A percentile compares a stretch with the other conserved stretches of the same genome.
These are phyloP conservation scores for Sisyra terminalis DNA, from an alignment of 2,888 invertebrate genomes.

Conservation along the genomic window DNA sequence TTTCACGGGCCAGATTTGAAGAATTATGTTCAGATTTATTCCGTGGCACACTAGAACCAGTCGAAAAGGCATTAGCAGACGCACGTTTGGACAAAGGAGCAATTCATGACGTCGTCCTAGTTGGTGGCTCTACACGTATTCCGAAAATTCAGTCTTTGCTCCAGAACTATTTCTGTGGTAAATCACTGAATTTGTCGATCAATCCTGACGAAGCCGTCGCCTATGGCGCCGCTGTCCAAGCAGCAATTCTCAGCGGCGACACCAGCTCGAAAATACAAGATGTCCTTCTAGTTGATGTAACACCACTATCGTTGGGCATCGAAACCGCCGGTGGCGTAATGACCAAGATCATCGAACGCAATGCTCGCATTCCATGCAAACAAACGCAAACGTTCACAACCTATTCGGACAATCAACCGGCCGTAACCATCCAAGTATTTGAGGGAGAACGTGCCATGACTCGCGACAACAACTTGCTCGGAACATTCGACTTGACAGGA, in stretches of 20 bases:
- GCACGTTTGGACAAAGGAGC: slow-evolving; percentile 70
- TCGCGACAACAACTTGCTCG: slow-evolving; percentile 73
- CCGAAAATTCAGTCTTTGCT: slow-evolving; percentile 82
- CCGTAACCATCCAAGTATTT: slow-evolving; percentile 72
- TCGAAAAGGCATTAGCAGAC: slow-evolving; percentile 66
- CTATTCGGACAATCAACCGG: slow-evolving; percentile 82
- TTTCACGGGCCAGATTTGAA: slow-evolving; percentile 74
- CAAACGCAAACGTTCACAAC: slow-evolving; percentile 74
- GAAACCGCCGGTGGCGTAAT: slow-evolving; percentile 76
- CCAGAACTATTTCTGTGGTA: slow-evolving; percentile 61
- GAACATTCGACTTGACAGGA: slow-evolving; percentile 65
- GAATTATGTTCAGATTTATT: slow-evolving; percentile 79
- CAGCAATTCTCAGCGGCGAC: slow-evolving; percentile 69
- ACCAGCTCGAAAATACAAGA: slow-evolving; percentile 58
- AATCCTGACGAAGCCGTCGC: slow-evolving; percentile 90
- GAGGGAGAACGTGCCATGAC: slow-evolving; percentile 85
- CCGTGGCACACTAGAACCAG: slow-evolving; percentile 59
- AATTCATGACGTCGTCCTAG: slow-evolving; percentile 67
- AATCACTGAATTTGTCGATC: slow-evolving; percentile 76
- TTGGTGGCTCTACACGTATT: slow-evolving; percentile 84
- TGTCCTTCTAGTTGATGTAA: slow-evolving; percentile 66
- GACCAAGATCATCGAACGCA: slow-evolving; percentile 72
- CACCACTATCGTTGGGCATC: slow-evolving; percentile 60
- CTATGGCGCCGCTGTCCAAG: slow-evolving; percentile 88
- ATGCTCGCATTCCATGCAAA: slow-evolving; percentile 63